These are phyloP conservation scores for Clarias fuscus DNA, from an alignment of 2,797 vertebrate species.

Conservation along the genomic window DNA sequence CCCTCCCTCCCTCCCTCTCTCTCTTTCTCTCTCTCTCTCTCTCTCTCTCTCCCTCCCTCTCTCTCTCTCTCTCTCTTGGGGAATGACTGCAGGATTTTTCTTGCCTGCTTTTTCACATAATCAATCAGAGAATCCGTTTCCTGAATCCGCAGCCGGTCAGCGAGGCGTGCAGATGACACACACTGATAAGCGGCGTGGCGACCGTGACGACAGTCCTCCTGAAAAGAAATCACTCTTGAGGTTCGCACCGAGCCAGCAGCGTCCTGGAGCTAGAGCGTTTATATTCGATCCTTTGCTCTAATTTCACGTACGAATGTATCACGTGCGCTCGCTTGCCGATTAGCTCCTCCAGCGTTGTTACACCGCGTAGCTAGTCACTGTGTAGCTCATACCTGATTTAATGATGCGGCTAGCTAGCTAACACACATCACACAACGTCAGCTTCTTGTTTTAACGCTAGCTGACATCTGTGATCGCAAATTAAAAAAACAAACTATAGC, in stretches of 20 bases:
- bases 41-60: background rate
- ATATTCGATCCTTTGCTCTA: background rate
- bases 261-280: background rate
- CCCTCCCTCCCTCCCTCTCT: background rate
- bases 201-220: background rate
- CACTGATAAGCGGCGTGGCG: constrained; percentile 1
- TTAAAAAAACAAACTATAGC: background rate
- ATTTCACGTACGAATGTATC: background rate
- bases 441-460: background rate
- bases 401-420: background rate
- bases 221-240: background rate
- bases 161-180: constrained; percentile 11
- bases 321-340: background rate
- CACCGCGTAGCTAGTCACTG: background rate
- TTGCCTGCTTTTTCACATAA: constrained; percentile 53
- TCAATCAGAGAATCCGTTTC: constrained; percentile 15
- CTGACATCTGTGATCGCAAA: background rate
- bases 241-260: background rate
- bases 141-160: background rate
- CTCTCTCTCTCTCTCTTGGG: constrained; percentile 11
- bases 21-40: background rate
- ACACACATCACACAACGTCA: background rate
- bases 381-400: background rate
- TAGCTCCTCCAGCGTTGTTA: background rate
- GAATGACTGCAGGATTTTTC: constrained; percentile 70